Evolutionary conservation across 2,797 vertebrate species (phyloP).

Genomic region (Cirrhinus mrigala): DNA sequence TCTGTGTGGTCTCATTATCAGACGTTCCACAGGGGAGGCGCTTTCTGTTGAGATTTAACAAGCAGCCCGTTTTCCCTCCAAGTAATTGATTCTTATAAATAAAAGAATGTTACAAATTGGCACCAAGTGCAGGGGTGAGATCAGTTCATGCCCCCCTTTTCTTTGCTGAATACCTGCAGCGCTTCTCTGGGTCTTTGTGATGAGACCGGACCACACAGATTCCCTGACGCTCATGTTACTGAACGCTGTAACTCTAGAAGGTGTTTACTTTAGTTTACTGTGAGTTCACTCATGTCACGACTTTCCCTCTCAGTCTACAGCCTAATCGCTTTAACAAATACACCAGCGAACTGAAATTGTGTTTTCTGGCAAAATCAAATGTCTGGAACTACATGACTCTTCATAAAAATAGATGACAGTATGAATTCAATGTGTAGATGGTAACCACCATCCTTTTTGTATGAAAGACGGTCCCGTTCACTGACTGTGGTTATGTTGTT

Average conservation of each 20-base stretch:
- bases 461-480: not conserved
- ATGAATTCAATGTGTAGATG: not conserved
- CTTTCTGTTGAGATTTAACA: constrained; percentile 79
- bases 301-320: constrained; percentile 64
- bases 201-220: constrained; percentile 89
- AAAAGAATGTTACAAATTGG: constrained; percentile 86
- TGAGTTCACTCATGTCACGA: constrained; percentile 68
- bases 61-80: constrained; percentile 74
- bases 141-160: constrained; percentile 64
- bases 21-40: constrained; percentile 75
- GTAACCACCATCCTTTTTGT: not conserved
- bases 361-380: constrained; percentile 67
- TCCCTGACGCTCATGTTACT: constrained; percentile 64
- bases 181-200: constrained; percentile 70
- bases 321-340: constrained; percentile 71
- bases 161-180: constrained; percentile 63
- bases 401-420: not conserved
- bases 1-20: constrained; percentile 82
- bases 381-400: not conserved
- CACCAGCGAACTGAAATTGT: constrained; percentile 63
- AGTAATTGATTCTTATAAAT: constrained; percentile 84
- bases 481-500: not conserved
- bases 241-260: constrained; percentile 76
- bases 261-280: constrained; percentile 74
- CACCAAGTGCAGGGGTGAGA: constrained; percentile 76